phyloP scores from a whole-genome alignment of 2,113 vertebrate species.

The Callocephalon fimbriatum region DNA sequence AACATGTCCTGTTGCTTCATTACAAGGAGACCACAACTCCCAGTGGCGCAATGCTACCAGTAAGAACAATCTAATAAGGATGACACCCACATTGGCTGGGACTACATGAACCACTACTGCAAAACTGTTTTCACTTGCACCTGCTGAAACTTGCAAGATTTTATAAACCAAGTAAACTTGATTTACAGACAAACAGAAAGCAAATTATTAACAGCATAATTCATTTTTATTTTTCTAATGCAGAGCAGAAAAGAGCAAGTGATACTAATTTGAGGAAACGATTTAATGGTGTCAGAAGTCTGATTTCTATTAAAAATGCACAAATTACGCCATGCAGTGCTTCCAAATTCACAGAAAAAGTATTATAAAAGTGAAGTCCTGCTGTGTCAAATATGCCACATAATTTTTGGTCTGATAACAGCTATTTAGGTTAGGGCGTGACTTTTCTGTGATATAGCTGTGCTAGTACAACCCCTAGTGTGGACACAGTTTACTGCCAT shows the following conservation, averaged over 20 bases:
- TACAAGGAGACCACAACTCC: not conserved
- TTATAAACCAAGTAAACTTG: not conserved
- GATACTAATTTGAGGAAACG: not conserved
- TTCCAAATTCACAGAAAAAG: conserved; percentile 21
- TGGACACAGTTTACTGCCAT: conserved; percentile 56
- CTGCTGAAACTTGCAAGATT: not conserved
- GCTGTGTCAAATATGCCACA: conserved; percentile 37
- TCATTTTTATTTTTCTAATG: conserved; percentile 9
- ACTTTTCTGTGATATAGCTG: conserved; percentile 48
- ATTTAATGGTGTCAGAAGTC: not conserved
- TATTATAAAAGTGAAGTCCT: conserved; percentile 13
- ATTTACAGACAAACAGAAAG: not conserved
- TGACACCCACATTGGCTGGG: not conserved
- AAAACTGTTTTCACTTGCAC: not conserved
- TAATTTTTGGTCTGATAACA: conserved; percentile 40
- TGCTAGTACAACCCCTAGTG: conserved; percentile 71
- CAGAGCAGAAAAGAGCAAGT: conserved; percentile 2
- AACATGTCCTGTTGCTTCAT: not conserved
- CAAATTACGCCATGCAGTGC: not conserved
- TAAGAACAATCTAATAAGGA: not conserved
- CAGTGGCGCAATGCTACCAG: not conserved
- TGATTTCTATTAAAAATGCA: conserved; percentile 13
- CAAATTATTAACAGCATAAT: not conserved
- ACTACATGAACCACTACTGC: not conserved
- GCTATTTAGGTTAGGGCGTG: conserved; percentile 53